Evolutionary conservation across 2,888 invertebrate genomes (phyloP).

Genomic region (Drosophila putrida): DNA sequence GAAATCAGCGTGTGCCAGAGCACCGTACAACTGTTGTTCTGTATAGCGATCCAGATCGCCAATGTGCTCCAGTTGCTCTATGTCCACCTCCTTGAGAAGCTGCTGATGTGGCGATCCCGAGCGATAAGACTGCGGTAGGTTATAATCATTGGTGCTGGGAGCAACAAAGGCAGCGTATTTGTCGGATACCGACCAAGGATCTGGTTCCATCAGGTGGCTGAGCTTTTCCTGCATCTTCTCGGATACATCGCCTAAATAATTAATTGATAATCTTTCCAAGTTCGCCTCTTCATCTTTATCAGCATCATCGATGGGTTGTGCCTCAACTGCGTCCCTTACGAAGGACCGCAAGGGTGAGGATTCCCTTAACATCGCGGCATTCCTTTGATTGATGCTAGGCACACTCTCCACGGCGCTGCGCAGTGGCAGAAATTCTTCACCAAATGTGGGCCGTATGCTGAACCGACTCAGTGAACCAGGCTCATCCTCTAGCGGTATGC

Average conservation of each 20-base stretch:
- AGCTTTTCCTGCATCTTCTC: constrained; percentile 46
- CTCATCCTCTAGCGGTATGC: constrained; percentile 73
- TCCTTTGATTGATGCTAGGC: constrained; percentile 85
- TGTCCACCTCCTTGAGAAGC: constrained; percentile 75
- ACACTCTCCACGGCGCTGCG: constrained; percentile 92
- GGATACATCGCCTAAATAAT: constrained; percentile 45
- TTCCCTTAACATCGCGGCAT: constrained; percentile 55
- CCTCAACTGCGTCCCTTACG: constrained; percentile 84
- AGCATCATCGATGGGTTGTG: constrained; percentile 72
- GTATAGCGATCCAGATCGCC: constrained; percentile 67
- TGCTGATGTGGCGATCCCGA: constrained; percentile 84
- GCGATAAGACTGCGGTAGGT: constrained; percentile 82
- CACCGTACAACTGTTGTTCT: constrained; percentile 72
- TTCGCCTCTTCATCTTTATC: constrained; percentile 38
- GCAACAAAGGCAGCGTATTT: constrained; percentile 82
- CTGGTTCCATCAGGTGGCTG: constrained; percentile 43
- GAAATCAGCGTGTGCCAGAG: constrained; percentile 50
- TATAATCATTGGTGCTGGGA: constrained; percentile 62
- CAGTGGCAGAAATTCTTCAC: constrained; percentile 87
- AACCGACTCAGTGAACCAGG: constrained; percentile 59
- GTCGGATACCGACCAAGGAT: constrained; percentile 74
- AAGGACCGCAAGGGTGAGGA: constrained; percentile 72
- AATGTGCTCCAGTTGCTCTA: constrained; percentile 68
- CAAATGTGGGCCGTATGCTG: constrained; percentile 78
- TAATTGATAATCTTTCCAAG: background rate